Evolutionary conservation across 2,113 vertebrate genomes (phyloP).

Genomic region (Edolisoma coerulescens): DNA sequence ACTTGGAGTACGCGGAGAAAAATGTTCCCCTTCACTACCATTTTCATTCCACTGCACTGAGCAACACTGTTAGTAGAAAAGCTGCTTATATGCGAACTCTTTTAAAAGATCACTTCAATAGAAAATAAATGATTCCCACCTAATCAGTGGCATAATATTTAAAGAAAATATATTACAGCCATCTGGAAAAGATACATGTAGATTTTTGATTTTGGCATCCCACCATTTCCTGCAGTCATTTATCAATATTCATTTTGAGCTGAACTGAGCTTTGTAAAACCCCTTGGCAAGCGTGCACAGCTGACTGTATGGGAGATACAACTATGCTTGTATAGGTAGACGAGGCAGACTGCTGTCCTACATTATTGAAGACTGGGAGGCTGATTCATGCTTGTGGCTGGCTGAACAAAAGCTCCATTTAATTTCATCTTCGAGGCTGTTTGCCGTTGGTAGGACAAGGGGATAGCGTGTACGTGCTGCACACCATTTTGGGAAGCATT

Average conservation of each 20-base stretch:
- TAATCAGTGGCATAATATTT: background rate
- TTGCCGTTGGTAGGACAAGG: background rate
- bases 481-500: background rate
- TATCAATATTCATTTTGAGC: background rate
- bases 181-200: background rate
- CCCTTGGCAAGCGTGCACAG: background rate
- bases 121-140: background rate
- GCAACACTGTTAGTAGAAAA: background rate
- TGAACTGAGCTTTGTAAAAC: background rate
- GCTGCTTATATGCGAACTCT: background rate
- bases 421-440: background rate
- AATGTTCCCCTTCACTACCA: background rate
- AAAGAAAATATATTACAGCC: background rate
- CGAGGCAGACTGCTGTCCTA: background rate
- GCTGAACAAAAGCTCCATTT: background rate
- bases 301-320: background rate
- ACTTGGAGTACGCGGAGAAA: background rate
- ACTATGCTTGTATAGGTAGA: background rate
- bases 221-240: background rate
- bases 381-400: background rate
- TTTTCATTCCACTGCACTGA: slow-evolving; percentile 19
- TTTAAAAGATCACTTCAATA: background rate
- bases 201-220: background rate
- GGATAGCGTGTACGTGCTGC: rapidly evolving
- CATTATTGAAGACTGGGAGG: background rate